Base-by-base conservation (phyloP, 35 echinoderm and acorn worm genomes). In the Ptychodera flava region DNA sequence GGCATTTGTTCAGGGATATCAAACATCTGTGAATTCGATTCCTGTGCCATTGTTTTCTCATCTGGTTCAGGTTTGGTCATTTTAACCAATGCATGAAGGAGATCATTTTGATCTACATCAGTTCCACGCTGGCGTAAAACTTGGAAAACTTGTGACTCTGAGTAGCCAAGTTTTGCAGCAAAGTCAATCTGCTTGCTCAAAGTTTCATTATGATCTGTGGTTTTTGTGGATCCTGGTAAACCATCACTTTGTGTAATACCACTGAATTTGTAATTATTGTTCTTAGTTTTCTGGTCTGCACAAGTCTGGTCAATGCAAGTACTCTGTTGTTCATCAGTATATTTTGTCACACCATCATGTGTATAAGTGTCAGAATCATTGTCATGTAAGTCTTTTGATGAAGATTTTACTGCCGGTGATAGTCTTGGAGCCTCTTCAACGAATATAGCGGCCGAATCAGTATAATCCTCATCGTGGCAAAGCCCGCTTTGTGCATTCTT, bases 141-240 rank as follows among this genome's bases (percentile, higher is more conserved):
- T 34, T 81, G 81, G 27, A 91, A 85, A 35, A 94, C 86, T n/a
- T 89, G 82, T 28, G 86, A 31, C 28, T 64, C 82, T 1, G 77
- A 77, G 80, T 85, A 94, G 30, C 93, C 93, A 29, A 94, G 75
- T 77, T 94, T 94, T 30, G 85, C 85, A 76, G 88, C 88, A 31
- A 76, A 64, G 28, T 81, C 86, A 0, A 85, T 31, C 15, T 75
- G n/a, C n/a, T n/a, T n/a, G n/a, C n/a, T n/a, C n/a, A n/a, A n/a
- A n/a, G n/a, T n/a, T n/a, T n/a, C n/a, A n/a, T n/a, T n/a, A n/a
- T n/a, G n/a, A n/a, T n/a, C n/a, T n/a, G n/a, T n/a, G n/a, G n/a
- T n/a, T n/a, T n/a, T n/a, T n/a, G n/a, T n/a, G n/a, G n/a, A n/a
- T n/a, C n/a, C n/a, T n/a, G n/a, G n/a, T n/a, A n/a, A n/a, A n/a